Conservation (phyloP, 2,113 vertebrate genomes). For the Maccullochella peelii region DNA sequence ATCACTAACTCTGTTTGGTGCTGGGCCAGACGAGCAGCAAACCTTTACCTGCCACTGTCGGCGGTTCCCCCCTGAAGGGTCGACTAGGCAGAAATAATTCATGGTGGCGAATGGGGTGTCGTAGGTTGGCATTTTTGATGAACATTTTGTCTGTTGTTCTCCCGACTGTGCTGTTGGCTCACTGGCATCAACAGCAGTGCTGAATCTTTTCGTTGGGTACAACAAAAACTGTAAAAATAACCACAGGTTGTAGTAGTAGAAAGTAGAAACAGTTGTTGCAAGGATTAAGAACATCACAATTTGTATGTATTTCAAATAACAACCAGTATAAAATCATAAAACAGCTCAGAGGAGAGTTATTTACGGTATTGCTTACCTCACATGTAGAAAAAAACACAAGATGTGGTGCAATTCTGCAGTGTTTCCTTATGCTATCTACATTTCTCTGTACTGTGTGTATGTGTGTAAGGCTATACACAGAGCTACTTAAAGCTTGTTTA, state of each 20-base stretch:
- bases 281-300: background rate
- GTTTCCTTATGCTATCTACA: slow-evolving; percentile 30
- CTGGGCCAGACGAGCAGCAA: background rate
- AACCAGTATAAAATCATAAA: background rate
- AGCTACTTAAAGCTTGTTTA: slow-evolving; percentile 64
- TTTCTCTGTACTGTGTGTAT: slow-evolving; percentile 40
- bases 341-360: background rate
- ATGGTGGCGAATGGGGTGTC: slow-evolving; percentile 36
- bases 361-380: slow-evolving; percentile 52
- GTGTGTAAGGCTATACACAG: slow-evolving; percentile 30
- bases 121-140: slow-evolving; percentile 51
- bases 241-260: background rate
- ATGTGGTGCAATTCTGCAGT: slow-evolving; percentile 9
- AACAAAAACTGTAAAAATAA: slow-evolving; percentile 9
- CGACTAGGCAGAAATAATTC: slow-evolving; percentile 56
- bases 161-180: slow-evolving; percentile 1
- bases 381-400: slow-evolving; percentile 10
- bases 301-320: background rate
- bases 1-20: background rate
- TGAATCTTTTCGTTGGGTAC: slow-evolving; percentile 8
- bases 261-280: background rate
- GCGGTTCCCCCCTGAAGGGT: slow-evolving; percentile 72
- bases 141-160: slow-evolving; percentile 53
- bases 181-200: slow-evolving; percentile 24
- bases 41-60: slow-evolving; percentile 78